Evolutionary conservation across 2,113 vertebrate species (phyloP), one percentile per base, ranked within the genome.

Genomic region (Tupaia tana): DNA sequence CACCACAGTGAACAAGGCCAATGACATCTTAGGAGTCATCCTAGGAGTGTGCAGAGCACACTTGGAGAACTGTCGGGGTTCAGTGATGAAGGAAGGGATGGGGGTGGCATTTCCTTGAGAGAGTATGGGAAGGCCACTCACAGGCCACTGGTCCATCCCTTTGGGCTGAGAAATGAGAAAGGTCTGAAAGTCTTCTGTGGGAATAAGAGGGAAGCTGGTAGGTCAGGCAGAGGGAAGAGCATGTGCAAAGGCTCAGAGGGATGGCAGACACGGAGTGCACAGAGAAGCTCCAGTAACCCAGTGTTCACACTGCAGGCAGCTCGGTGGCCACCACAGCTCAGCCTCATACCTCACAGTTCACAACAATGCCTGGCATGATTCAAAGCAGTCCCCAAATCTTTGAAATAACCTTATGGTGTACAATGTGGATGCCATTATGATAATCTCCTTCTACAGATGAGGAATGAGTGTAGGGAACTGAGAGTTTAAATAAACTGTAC

Each of bases 181-280:
- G 11, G 24, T 19, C 4, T 14, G 24, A 18, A 61, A 67, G 22
- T 15, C 84, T 63, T 52, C 52, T 19, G 12, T 15, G 52, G 25
- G 58, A 66, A 54, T 12, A 9, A 69, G 74, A 70, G 54, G 52
- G 66, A 61, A 27, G 13, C 22, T 14, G 71, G 29, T 1, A 77
- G 67, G 10, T 9, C 1, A 31, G 73, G 43, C 64, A 69, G 70
- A 43, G 43, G 61, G 27, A 85, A 34, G 1, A 52, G 27, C 25
- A 29, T 0, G 13, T n/a, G 18, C 67, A 27, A 52, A 61, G 91
- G 8, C 31, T 56, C 66, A 31, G 89, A 91, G 52, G 86, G 13
- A 15, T 6, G 9, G 25, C 5, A 2, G 58, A 25, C 5, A 2
- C 1, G 8, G 27, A 4, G 18, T 16, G 11, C 4, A 3, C 29